Base-by-base conservation (phyloP, 2,113 vertebrate species). In the Carassius gibelio region DNA sequence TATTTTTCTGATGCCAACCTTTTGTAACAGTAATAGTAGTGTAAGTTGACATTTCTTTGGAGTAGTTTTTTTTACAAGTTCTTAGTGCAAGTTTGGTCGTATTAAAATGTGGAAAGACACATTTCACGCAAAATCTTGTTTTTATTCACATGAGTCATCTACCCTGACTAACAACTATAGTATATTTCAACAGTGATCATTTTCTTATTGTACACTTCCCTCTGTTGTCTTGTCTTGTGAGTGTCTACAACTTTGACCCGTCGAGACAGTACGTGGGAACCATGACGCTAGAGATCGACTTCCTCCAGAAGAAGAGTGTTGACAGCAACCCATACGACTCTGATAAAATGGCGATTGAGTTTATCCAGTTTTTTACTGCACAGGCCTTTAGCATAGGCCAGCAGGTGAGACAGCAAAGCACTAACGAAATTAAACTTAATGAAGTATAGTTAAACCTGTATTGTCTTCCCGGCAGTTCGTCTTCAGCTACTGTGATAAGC, bases 291-390 rank as follows among this genome's bases (percentile, higher is more conserved):
- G 97, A 99, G 90, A 95, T 99, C 0, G 97, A 99, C 90, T 99
- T 99, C 86, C 94, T 99, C 88, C 97, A 99, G 94, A 99, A 99
- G 93, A 99, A 99, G 93, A 97, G 1, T 30, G 91, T 94, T 0
- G 98, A 99, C 93, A 97, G 96, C 89, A 99, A 95, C 87, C 96
- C 97, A 0, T 98, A 98, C 0, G 97, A 99, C 91, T 96, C 97
- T 0, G 98, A 99, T 90, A 96, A 96, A 92, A 99, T 99, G 97
- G 97, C 97, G 2, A 93, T 87, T 0, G 97, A 99, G 74, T 98
- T 98, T 85, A 93, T 99, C 87, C 97, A 98, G 88, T 95, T 94
- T 85, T 99, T 99, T 93, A 97, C 95, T 92, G 95, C 93, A 90
- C 98, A 97, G 88, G 95, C 96, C 21, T 99, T 99, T 95, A 96